Evolutionary conservation across 2,888 invertebrate species (phyloP).

Genomic region (Tachina fera): DNA sequence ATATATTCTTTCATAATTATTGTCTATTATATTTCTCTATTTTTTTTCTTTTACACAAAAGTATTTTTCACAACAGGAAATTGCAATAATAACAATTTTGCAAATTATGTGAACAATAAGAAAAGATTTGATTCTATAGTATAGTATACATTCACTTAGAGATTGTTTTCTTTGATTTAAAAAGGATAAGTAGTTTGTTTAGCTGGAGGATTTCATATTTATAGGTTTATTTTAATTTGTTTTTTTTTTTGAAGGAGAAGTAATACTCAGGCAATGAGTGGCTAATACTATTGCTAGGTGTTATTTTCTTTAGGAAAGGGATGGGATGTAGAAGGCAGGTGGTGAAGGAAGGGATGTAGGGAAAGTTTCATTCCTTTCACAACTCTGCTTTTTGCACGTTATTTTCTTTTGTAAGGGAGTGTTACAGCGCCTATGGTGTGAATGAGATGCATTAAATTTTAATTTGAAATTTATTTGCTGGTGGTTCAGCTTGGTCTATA

Average conservation of each 20-base stretch:
- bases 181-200: neutral
- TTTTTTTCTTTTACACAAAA: conserved; percentile 1
- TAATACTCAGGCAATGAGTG: no score
- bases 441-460: no score
- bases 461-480: no score
- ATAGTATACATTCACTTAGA: neutral
- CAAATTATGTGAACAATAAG: conserved; percentile 37
- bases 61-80: conserved; percentile 46
- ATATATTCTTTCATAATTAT: neutral
- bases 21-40: neutral
- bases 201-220: conserved; percentile 7
- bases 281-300: no score
- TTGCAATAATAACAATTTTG: conserved; percentile 28
- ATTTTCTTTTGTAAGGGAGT: no score
- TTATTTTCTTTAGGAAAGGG: no score
- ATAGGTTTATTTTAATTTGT: neutral
- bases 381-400: no score
- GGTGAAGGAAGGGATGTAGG: no score
- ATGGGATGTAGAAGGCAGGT: no score
- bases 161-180: neutral
- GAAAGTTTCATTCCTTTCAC: no score
- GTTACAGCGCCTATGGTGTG: no score
- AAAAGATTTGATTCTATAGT: neutral
- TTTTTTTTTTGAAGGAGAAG: neutral
- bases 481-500: no score